phyloP scores from a whole-genome alignment of 1,140 invertebrate species.

The Lepidurus packardi region DNA sequence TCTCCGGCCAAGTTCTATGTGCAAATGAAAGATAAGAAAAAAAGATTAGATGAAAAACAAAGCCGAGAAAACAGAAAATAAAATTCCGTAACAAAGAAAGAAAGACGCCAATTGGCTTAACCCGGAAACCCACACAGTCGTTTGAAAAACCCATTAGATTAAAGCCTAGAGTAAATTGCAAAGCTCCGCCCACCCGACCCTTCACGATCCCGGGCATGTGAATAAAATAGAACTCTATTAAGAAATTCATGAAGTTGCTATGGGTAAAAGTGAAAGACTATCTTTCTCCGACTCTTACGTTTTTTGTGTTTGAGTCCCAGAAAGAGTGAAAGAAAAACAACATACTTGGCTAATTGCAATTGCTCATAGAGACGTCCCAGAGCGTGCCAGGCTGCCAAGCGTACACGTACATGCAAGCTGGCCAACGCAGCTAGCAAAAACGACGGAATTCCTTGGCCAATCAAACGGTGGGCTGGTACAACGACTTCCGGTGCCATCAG shows the following conservation, averaged over 20 bases:
- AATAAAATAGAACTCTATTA: too few species aligned
- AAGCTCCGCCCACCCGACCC: too few species aligned
- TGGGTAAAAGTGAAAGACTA: too few species aligned
- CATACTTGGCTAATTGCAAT: constrained; percentile 57
- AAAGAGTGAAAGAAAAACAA: constrained; percentile 27
- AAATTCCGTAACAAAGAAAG: neutral
- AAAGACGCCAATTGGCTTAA: too few species aligned
- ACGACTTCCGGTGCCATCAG: constrained; percentile 58
- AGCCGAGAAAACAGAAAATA: neutral
- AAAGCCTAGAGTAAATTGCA: too few species aligned
- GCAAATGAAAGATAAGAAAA: constrained; percentile 32
- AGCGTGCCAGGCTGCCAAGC: constrained; percentile 59
- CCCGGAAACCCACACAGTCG: too few species aligned
- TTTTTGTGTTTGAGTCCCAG: too few species aligned
- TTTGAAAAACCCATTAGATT: too few species aligned
- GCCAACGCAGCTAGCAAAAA: constrained; percentile 58
- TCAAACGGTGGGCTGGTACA: constrained; percentile 58
- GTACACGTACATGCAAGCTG: constrained; percentile 53
- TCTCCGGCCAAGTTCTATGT: constrained; percentile 45
- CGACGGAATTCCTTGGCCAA: constrained; percentile 57
- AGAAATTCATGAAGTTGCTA: too few species aligned
- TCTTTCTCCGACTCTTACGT: too few species aligned
- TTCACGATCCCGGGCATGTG: too few species aligned
- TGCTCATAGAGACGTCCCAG: constrained; percentile 61
- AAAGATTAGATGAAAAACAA: neutral